A percentile compares a stretch with the other conserved stretches of the same genome.
These are phyloP conservation scores for Perithous albicinctus DNA, from an alignment of 2,888 invertebrate genomes.

Conservation along the genomic window DNA sequence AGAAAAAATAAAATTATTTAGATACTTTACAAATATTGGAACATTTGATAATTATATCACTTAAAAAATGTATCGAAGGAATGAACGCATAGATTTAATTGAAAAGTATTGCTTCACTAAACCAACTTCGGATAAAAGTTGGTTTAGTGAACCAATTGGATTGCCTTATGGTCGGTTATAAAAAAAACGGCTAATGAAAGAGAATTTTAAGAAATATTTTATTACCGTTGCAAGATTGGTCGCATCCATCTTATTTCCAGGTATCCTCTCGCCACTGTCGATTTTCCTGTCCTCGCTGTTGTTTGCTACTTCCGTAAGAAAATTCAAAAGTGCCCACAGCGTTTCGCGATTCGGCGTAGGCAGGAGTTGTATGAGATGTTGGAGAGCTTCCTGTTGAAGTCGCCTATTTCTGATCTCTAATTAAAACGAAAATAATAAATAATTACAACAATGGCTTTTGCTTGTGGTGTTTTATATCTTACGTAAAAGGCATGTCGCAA, in stretches of 20 bases:
- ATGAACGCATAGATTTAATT: too few relatives aligned
- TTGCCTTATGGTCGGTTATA: too few relatives aligned
- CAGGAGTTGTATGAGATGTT: slow-evolving; percentile 93
- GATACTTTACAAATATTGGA: too few relatives aligned
- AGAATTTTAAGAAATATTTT: slow-evolving; percentile 39
- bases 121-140: too few relatives aligned
- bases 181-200: too few relatives aligned
- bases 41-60: too few relatives aligned
- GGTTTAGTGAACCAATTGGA: too few relatives aligned
- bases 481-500: slow-evolving; percentile 60
- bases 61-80: too few relatives aligned
- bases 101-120: too few relatives aligned
- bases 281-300: slow-evolving; percentile 89
- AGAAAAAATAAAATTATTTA: too few relatives aligned
- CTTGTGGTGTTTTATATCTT: not conserved
- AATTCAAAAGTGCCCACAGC: slow-evolving; percentile 92
- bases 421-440: slow-evolving; percentile 69
- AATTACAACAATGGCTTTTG: not conserved
- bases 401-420: slow-evolving; percentile 93
- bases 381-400: slow-evolving; percentile 93
- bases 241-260: slow-evolving; percentile 97
- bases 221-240: slow-evolving; percentile 93
- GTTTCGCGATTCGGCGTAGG: slow-evolving; percentile 96
- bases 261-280: slow-evolving; percentile 86
- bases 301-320: slow-evolving; percentile 91